Conservation (phyloP, 2,113 vertebrate species). For the Gopherus flavomarginatus region DNA sequence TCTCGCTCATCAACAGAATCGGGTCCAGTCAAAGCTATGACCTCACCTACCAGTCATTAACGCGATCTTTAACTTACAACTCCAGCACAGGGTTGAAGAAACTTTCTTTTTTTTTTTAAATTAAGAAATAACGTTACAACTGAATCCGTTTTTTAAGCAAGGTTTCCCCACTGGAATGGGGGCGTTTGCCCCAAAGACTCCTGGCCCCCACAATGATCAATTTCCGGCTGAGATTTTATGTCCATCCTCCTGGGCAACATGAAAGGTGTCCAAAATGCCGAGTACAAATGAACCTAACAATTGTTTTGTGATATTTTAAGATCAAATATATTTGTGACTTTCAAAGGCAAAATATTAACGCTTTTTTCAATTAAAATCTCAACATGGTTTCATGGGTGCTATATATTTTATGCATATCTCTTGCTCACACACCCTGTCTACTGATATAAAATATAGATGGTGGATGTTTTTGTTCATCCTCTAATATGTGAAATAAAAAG, state of each 20-base stretch:
- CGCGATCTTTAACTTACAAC: constrained; percentile 38
- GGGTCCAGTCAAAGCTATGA: not conserved
- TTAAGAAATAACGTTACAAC: not conserved
- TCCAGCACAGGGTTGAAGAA: not conserved
- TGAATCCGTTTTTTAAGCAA: not conserved
- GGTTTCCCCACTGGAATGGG: not conserved
- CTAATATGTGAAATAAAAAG: not conserved
- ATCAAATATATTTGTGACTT: not conserved
- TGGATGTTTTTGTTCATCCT: too few relatives aligned
- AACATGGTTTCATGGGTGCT: not conserved
- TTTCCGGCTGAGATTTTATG: not conserved
- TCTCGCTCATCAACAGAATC: not conserved
- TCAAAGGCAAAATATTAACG: fast-evolving
- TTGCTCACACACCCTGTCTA: not conserved
- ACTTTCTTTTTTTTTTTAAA: not conserved
- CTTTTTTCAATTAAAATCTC: not conserved
- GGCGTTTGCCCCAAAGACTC: not conserved
- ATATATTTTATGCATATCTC: not conserved
- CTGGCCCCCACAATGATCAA: not conserved
- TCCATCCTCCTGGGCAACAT: not conserved
- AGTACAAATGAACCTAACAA: not conserved
- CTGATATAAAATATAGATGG: too few relatives aligned
- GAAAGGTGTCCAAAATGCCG: not conserved
- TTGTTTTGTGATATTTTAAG: not conserved
- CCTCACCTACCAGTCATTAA: not conserved